Base-by-base conservation (phyloP, 2,113 vertebrate genomes). In the Phainopepla nitens region DNA sequence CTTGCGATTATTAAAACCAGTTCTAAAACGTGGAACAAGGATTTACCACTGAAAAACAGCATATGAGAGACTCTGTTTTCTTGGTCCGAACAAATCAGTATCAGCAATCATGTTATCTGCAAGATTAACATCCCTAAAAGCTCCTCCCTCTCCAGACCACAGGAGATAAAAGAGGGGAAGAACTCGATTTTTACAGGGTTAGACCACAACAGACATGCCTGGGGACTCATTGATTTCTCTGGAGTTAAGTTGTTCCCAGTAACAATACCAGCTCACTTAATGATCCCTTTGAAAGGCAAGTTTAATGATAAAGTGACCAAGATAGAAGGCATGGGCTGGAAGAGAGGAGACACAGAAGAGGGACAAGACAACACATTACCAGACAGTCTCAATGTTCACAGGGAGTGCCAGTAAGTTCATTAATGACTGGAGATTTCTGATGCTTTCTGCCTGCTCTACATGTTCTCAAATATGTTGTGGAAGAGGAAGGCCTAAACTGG, bases 21-120 rank as follows among this genome's bases (percentile, higher is more conserved):
- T 25, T 87, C 69, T 92, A 83, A 95, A 96, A 80, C 73, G 29
- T 51, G 61, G 36, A 90, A 82, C 35, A 84, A 76, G 53, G 58
- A 47, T 50, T 75, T 71, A 33, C 8, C 6, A 42, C n/a, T 58
- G 57, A 57, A 89, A 85, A 90, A 3, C 9, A 58, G 13, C 18
- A 17, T 62, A 42, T 7, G 6, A 8, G 35, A 65, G 58, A 62
- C 25, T 65, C 75, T 20, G 42, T 41, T 87, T 64, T 76, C 54
- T 54, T 73, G 51, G 16, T 50, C 33, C 15, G 4, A 56, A n/a
- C n/a, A 53, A 64, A 77, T 47, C 22, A 33, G 18, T 45, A 76
- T 4, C 57, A 68, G 25, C 2, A 42, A 53, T 27, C 0, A 0
- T 8, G 9, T 45, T 65, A 72, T 6, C 4, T 6, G 11, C 19